Base-by-base conservation (phyloP, 2,113 vertebrate genomes). In the Symphodus melops region DNA sequence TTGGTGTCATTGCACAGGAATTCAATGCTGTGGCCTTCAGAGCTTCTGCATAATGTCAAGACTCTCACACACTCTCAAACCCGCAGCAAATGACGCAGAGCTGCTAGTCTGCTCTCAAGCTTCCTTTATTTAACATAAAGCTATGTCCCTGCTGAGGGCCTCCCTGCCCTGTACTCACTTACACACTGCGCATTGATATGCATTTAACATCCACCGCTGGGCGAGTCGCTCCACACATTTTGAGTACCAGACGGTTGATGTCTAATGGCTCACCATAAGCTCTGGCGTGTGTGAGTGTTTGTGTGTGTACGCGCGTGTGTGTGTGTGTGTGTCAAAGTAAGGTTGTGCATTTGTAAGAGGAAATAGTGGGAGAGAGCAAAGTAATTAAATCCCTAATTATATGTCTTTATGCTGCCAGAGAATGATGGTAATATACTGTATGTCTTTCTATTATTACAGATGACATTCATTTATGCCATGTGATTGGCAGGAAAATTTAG, bases 61-160 rank as follows among this genome's bases (percentile, higher is more conserved):
- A 69, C 51, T 78, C 65, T 79, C 33, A 59, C 60, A 41, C 28
- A 48, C 28, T 42, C 73, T 65, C 69, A 71, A 19, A 41, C 28
- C 16, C 2, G 58, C 16, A 3, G 59, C n/a, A 49, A 74, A 44
- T 25, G 49, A 53, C 33, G 4, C 56, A 7, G 37, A 28, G 33
- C 36, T 6, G 11, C 48, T 71, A 39, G 65, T 64, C 52, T 14
- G 0, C 5, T 5, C 42, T 44, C 42, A 46, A 44, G 21, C 63
- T 69, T 59, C 60, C 59, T 69, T 76, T 59, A 78, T 79, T 78
- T 69, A 75, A 71, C 62, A 9, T 25, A 42, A 66, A 25, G 39
- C 61, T 28, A 70, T 9, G 41, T 59, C 60, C 36, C 33, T 13
- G 52, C 11, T 48, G 64, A 79, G 39, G 48, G 39, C 70, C 66